phyloP scores from a whole-genome alignment of 2,888 invertebrate genomes.

The Gisinianus flammeolus region DNA sequence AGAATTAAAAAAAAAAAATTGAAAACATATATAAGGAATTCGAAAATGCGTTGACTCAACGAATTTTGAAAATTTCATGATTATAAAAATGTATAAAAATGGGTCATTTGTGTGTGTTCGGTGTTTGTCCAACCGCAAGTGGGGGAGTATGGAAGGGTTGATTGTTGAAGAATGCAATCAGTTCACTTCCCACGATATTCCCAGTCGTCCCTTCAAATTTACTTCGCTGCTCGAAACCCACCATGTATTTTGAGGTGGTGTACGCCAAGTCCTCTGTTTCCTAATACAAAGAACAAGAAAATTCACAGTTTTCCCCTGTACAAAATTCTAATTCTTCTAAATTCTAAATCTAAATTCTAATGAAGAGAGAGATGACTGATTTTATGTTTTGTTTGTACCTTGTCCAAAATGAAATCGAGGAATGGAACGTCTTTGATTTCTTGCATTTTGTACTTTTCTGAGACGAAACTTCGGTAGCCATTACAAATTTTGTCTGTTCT shows the following conservation, averaged over 20 bases:
- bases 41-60: too few relatives aligned
- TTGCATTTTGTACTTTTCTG: conserved; percentile 41
- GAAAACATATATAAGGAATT: too few relatives aligned
- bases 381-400: too few relatives aligned
- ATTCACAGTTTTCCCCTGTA: too few relatives aligned
- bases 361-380: too few relatives aligned
- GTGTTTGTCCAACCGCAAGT: too few relatives aligned
- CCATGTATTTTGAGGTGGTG: conserved; percentile 50
- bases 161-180: conserved; percentile 69
- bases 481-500: conserved; percentile 42
- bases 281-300: conserved; percentile 3
- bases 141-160: conserved; percentile 78
- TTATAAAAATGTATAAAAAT: too few relatives aligned
- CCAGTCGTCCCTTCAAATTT: conserved; percentile 63
- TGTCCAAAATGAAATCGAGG: conserved; percentile 45
- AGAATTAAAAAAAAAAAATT: conserved; percentile 59
- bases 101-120: too few relatives aligned
- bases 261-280: conserved; percentile 38
- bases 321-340: too few relatives aligned
- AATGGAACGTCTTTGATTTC: conserved; percentile 44
- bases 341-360: too few relatives aligned
- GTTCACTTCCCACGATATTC: conserved; percentile 48
- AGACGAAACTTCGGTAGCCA: conserved; percentile 49
- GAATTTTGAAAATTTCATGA: too few relatives aligned
- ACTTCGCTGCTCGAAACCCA: conserved; percentile 50